phyloP scores from a whole-genome alignment of 2,888 invertebrate species.

The Chrysina gloriosa region DNA sequence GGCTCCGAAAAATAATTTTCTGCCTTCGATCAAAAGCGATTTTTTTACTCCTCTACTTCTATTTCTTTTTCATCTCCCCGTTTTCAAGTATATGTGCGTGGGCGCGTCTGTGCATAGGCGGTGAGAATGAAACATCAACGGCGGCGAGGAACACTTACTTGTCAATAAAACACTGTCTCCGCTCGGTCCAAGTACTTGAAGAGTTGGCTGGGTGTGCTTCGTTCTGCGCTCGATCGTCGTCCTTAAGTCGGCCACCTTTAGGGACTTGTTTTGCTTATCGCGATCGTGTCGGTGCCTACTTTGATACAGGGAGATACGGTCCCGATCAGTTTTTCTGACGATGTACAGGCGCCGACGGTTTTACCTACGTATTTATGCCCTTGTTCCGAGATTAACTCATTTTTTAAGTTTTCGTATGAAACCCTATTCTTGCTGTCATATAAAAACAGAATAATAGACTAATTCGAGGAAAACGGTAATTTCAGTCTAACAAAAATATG shows the following conservation, averaged over 20 bases:
- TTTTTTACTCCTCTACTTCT: slow-evolving; percentile 24
- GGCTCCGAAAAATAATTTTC: neutral
- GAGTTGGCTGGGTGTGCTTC: slow-evolving; percentile 38
- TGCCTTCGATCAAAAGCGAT: neutral
- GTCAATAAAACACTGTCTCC: slow-evolving; percentile 42
- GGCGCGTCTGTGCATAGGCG: slow-evolving; percentile 31
- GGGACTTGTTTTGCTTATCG: slow-evolving; percentile 39
- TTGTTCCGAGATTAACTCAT: slow-evolving; percentile 18
- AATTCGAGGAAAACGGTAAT: too few relatives aligned
- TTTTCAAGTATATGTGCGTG: slow-evolving; percentile 26
- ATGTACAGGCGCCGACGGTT: slow-evolving; percentile 47
- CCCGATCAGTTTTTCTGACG: slow-evolving; percentile 46
- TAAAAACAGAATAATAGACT: too few relatives aligned
- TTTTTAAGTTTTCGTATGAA: slow-evolving; percentile 9
- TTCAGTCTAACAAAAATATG: too few relatives aligned
- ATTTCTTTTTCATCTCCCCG: slow-evolving; percentile 15
- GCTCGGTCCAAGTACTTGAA: slow-evolving; percentile 41
- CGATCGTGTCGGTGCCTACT: slow-evolving; percentile 43
- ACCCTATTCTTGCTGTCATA: too few relatives aligned
- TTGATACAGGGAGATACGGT: slow-evolving; percentile 43
- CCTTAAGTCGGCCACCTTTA: slow-evolving; percentile 29
- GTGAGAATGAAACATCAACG: slow-evolving; percentile 41
- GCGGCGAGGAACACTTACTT: slow-evolving; percentile 38
- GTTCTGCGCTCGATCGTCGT: slow-evolving; percentile 10
- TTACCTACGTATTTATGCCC: slow-evolving; percentile 40